phyloP scores from a whole-genome alignment of 2,113 vertebrate species.

The Mionectes macconnelli region DNA sequence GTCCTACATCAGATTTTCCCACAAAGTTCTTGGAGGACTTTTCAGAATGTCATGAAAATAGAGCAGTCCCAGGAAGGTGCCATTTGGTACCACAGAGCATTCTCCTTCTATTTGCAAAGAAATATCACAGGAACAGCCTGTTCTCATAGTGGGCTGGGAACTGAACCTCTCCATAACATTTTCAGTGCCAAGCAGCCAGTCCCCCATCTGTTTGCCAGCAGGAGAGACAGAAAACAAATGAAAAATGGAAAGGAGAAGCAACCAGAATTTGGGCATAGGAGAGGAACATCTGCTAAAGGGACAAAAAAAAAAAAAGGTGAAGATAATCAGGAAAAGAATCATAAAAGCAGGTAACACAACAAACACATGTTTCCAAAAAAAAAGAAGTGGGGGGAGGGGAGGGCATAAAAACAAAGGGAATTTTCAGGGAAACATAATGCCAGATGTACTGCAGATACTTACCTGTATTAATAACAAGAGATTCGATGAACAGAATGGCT shows the following conservation, averaged over 20 bases:
- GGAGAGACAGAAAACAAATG: constrained; percentile 52
- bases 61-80: background rate
- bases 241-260: constrained; percentile 3
- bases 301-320: background rate
- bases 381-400: rapidly evolving
- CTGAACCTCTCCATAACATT: constrained; percentile 23
- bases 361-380: background rate
- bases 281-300: constrained; percentile 32
- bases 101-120: constrained; percentile 38
- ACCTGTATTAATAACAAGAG: background rate
- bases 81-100: constrained; percentile 28
- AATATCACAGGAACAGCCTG: constrained; percentile 61
- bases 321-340: background rate
- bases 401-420: background rate
- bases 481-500: background rate
- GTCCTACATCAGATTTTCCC: background rate
- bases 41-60: constrained; percentile 4
- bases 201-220: constrained; percentile 53
- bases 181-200: constrained; percentile 46
- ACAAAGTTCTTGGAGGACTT: background rate
- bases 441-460: background rate
- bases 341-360: background rate
- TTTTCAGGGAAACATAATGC: background rate
- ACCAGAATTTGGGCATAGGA: background rate
- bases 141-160: constrained; percentile 40